Evolutionary conservation across 2,113 vertebrate species (phyloP), one percentile per base, ranked within the genome.

Genomic region (Ammospiza nelsoni): DNA sequence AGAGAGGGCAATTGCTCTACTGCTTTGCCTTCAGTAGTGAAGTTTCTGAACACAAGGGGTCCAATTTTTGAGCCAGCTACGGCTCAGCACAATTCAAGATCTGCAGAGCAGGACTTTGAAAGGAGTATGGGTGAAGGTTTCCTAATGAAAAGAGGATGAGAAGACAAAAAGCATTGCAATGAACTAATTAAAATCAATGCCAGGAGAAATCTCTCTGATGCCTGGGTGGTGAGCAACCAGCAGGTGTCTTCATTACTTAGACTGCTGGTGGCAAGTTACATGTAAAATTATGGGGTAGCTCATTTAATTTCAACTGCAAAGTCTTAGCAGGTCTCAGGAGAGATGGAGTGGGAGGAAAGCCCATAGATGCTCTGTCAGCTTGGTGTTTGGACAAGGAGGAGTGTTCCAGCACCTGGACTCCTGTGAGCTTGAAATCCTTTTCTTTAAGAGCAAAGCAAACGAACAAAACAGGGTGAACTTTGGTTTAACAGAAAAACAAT

Each of bases 161-260:
- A 96, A 93, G 79, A 79, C 72, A 96, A 95, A 96, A 90, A 41
- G 12, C 61, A 61, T 89, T 89, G 43, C 74, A 86, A 95, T 0
- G 22, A 90, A 76, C 94, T 95, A 96, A 96, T 97, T 97, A 97
- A 95, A 96, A 92, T 84, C 3, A 0, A 78, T 81, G 61, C 57
- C 68, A 93, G 83, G 65, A 91, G 90, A 93, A 68, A 92, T 54
- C 23, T 92, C 73, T 96, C 93, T 96, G 92, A 95, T 86, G 85
- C 90, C 92, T 94, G 85, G 55, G 76, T 94, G 88, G 90, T 94
- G 90, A 95, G 59, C 55, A 91, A 86, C 93, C 91, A 92, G 96
- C 95, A 95, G 96, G 95, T 88, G 92, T 93, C 88, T 96, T 97
- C 94, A 89, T 96, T 96, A 94, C 88, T 96, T 78, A 84, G 88